Base-by-base conservation (phyloP, 2,113 vertebrate genomes). In the Pedionomus torquatus region DNA sequence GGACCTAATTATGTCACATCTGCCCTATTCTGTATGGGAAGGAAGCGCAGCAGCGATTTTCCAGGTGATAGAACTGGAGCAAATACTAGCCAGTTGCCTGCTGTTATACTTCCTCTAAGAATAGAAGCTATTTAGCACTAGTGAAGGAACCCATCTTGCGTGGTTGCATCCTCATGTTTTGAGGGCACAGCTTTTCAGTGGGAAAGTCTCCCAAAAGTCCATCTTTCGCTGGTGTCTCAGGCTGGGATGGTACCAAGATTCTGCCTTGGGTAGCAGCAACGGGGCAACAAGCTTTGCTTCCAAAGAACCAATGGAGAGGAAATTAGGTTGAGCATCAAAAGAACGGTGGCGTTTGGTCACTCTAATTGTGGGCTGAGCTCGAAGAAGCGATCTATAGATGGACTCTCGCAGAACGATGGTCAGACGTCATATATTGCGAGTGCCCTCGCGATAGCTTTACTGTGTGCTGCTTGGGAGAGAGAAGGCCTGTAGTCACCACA, bases 391-490 rank as follows among this genome's bases (percentile, higher is more conserved):
- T 52, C 44, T 49, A 65, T 39, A 69, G 44, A 87, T 44, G 33
- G 81, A 69, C 39, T 88, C 41, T 19, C 51, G 60, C 39, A 79
- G 48, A 91, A 64, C 6, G 33, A 74, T 48, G 18, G 55, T 46
- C 76, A 95, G 76, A 89, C 75, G n/a, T 48, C 87, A 81, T 2
- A 4, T 12, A n/a, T 2, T 78, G 1, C 7, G 30, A 90, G 35
- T 26, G 46, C 35, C 58, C n/a, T n/a, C n/a, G n/a, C n/a, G n/a
- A n/a, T n/a, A n/a, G n/a, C n/a, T n/a, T n/a, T 23, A 21, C 17
- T 9, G 26, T 19, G 6, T n/a, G 41, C 58, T 81, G 71, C n/a
- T 43, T 71, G 39, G 0, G 0, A 57, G 8, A 57, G 58, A 48
- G 12, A 61, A 28, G 48, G 44, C 28, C 54, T 46, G 55, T 13